Evolutionary conservation across 2,888 invertebrate genomes (phyloP).

Genomic region (Agapostemon virescens): DNA sequence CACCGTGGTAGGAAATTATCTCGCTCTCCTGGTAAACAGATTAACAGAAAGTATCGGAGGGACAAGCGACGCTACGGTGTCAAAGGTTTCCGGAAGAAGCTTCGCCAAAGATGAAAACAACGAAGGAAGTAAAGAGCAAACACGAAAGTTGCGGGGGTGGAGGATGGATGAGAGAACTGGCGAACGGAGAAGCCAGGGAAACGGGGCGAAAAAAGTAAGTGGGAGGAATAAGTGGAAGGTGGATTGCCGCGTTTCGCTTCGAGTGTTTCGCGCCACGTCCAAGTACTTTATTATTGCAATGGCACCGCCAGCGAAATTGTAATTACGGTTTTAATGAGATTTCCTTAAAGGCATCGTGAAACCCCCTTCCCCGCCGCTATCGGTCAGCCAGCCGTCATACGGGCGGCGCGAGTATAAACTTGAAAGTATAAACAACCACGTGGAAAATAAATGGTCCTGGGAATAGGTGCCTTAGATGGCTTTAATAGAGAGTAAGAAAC

Average conservation of each 20-base stretch:
- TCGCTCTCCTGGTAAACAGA: background rate
- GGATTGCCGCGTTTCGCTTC: slow-evolving; percentile 15
- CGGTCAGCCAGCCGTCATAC: background rate
- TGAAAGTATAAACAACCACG: slow-evolving; percentile 13
- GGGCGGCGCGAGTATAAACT: slow-evolving; percentile 3
- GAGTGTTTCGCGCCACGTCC: slow-evolving; percentile 11
- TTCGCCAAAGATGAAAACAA: background rate
- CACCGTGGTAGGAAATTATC: background rate
- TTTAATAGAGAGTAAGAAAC: background rate
- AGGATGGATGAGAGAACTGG: background rate
- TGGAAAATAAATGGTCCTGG: background rate
- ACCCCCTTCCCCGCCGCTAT: background rate
- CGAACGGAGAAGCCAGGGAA: background rate
- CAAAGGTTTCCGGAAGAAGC: background rate
- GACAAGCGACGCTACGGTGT: background rate
- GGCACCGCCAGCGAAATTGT: slow-evolving; percentile 36
- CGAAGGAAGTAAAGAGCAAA: background rate
- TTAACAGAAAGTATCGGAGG: background rate
- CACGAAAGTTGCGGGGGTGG: background rate
- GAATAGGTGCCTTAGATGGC: background rate
- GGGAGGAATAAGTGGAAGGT: slow-evolving; percentile 12
- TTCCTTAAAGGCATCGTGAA: slow-evolving; percentile 40
- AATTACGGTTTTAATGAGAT: slow-evolving; percentile 61
- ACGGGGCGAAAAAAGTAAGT: background rate
- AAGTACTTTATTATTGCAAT: slow-evolving; percentile 40